Conservation (phyloP, 2,888 invertebrate species). For the Monochamus alternatus region DNA sequence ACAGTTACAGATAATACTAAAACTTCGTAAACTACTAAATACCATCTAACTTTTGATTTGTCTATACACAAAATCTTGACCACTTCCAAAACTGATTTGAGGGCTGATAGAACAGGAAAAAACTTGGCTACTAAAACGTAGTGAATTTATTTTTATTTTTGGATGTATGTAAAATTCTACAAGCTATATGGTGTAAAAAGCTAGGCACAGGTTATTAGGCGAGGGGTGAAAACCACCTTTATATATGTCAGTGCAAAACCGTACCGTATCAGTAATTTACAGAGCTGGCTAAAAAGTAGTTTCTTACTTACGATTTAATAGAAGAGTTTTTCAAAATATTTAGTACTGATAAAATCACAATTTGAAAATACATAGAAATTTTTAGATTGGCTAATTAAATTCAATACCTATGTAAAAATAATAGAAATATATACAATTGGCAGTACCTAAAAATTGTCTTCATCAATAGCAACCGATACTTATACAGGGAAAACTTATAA, state of each 20-base stretch:
- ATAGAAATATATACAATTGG: not conserved
- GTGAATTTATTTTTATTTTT: slow-evolving; percentile 7
- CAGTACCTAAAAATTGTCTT: no score
- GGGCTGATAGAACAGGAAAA: slow-evolving; percentile 15
- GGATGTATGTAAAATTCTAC: slow-evolving; percentile 50
- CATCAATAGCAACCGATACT: no score
- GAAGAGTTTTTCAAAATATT: slow-evolving; percentile 34
- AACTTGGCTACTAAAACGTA: not conserved
- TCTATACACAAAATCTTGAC: not conserved
- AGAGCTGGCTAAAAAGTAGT: slow-evolving; percentile 37
- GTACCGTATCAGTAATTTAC: slow-evolving; percentile 48
- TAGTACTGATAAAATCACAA: not conserved
- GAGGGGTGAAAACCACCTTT: slow-evolving; percentile 52
- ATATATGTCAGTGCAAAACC: slow-evolving; percentile 52
- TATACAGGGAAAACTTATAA: no score
- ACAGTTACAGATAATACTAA: slow-evolving; percentile 7
- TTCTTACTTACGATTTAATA: slow-evolving; percentile 47
- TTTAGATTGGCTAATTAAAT: not conserved
- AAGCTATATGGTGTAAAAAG: slow-evolving; percentile 62
- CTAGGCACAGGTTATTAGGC: slow-evolving; percentile 66
- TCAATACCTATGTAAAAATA: not conserved
- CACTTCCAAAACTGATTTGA: slow-evolving; percentile 7
- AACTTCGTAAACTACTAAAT: not conserved
- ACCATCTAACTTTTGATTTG: slow-evolving; percentile 6
- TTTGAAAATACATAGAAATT: not conserved